Evolutionary conservation across 2,113 vertebrate genomes (phyloP), one percentile per base, ranked within the genome.

Genomic region (Triplophysa dalaica): DNA sequence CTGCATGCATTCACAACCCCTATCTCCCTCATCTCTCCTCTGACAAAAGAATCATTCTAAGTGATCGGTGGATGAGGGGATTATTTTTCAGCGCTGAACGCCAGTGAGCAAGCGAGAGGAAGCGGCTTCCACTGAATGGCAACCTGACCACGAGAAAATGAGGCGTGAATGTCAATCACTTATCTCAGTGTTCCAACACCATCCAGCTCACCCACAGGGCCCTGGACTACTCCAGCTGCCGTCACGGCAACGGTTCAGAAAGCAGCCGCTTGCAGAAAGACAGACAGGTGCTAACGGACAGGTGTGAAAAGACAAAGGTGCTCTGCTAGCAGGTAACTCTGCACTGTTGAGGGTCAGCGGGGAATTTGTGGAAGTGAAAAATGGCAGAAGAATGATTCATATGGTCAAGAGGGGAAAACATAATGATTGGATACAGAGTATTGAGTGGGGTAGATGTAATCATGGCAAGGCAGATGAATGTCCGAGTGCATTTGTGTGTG

Each of bases 151-250:
- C 21, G 54, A 79, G 62, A 79, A 82, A 82, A 77, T 64, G 48
- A 80, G 68, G 63, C 75, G 43, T 82, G 79, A 74, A 81, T 78
- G 70, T 80, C 77, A 79, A 69, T 83, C 80, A 76, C 72, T 73
- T 60, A 67, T 43, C 26, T 60, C 69, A 62, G 67, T 26, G 78
- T 84, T 86, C 82, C 63, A 65, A 80, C 38, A 48, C 58, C 50
- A 64, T 61, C 70, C 21, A 22, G 24, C 63, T 50, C 74, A 64
- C 22, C 67, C 48, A 65, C 74, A 81, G 60, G 58, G 33, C 56
- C 48, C 50, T 33, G 45, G 16, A 58, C 75, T 50, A 79, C 64
- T 77, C 19, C 72, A 69, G 38, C 48, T 56, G 26, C 48, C 41
- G 26, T 26, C 58, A 63, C 70, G 19, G 38, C 70, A 74, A 75